Conservation (phyloP, 2,113 vertebrate species). For the Thalassarche chlororhynchos region DNA sequence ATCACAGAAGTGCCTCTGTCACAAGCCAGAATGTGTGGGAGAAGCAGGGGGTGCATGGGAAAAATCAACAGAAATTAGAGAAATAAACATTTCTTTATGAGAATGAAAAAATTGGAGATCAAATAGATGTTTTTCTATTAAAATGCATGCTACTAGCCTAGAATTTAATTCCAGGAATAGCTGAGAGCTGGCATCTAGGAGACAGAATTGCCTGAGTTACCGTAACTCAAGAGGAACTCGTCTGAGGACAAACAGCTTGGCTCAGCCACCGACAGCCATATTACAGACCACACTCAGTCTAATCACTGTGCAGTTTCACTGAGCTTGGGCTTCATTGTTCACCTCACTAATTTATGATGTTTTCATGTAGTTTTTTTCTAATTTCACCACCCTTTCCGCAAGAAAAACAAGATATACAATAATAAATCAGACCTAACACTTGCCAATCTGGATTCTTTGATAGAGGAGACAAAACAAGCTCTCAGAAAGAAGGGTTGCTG, state of each 20-base stretch:
- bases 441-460: not conserved
- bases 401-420: not conserved
- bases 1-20: not conserved
- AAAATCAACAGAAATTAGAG: not conserved
- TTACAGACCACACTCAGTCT: not conserved
- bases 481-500: not conserved
- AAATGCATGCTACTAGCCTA: not conserved
- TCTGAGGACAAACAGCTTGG: not conserved
- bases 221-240: not conserved
- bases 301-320: not conserved
- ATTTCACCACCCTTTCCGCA: not conserved
- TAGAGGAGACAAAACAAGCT: not conserved
- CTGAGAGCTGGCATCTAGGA: not conserved
- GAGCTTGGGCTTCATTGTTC: not conserved
- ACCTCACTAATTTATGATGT: not conserved
- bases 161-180: not conserved
- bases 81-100: not conserved
- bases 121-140: not conserved
- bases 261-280: not conserved
- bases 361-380: not conserved
- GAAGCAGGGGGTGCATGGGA: not conserved
- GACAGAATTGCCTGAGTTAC: not conserved
- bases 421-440: not conserved
- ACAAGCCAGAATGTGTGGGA: not conserved
- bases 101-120: not conserved